Evolutionary conservation across 2,113 vertebrate species (phyloP).

Genomic region (Alethe castanea): DNA sequence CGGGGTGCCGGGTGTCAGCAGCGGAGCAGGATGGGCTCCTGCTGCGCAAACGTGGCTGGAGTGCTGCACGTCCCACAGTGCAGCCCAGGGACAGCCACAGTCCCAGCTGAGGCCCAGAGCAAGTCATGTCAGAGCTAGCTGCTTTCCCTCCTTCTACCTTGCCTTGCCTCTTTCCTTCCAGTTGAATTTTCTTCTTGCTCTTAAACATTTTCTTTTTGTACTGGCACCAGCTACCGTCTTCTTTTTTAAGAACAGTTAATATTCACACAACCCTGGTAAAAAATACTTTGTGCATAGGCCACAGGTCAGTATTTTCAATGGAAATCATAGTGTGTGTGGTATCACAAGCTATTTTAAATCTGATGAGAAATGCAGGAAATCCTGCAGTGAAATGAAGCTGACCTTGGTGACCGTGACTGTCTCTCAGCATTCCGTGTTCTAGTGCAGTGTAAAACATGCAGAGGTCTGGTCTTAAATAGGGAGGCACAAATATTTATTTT

Average conservation of each 20-base stretch:
- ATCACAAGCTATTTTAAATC: background rate
- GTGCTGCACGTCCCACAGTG: fast-evolving
- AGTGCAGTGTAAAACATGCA: background rate
- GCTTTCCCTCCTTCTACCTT: background rate
- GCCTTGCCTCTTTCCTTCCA: background rate
- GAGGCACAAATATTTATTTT: background rate
- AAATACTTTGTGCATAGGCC: background rate
- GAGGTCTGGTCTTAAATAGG: background rate
- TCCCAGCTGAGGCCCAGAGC: background rate
- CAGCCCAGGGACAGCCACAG: background rate
- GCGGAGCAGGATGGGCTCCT: background rate
- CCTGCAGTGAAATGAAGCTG: background rate
- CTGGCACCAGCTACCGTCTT: background rate
- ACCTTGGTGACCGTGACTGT: background rate
- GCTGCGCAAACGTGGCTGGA: background rate
- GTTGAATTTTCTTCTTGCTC: background rate
- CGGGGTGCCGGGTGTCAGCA: background rate
- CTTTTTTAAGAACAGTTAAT: background rate
- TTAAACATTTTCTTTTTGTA: background rate
- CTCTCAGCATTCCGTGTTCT: background rate
- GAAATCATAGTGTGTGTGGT: background rate
- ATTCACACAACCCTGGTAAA: background rate
- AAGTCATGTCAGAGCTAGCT: background rate
- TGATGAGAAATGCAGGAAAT: conserved; percentile 10
- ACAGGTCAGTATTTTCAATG: background rate